Percentiles rank a stretch among this genome's conserved stretches.
These are phyloP conservation scores for Pseudorectes ferrugineus DNA, from an alignment of 2,113 vertebrate species.

Conservation along the genomic window DNA sequence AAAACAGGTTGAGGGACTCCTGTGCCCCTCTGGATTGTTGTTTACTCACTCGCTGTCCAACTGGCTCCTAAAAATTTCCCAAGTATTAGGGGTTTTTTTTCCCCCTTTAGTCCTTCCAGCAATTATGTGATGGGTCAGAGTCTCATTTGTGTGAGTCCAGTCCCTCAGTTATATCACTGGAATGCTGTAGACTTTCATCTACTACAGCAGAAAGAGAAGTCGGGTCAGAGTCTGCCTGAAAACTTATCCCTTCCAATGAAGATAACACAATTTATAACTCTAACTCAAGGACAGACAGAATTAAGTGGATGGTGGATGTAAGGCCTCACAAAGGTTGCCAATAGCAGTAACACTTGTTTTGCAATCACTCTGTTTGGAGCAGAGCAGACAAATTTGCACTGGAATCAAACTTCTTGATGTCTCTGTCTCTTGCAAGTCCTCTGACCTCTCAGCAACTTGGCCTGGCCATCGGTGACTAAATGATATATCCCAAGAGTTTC, in stretches of 20 bases:
- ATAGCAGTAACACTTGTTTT: neutral
- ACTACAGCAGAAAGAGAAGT: neutral
- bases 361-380: neutral
- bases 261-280: neutral
- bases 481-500: neutral
- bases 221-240: neutral
- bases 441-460: neutral
- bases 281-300: neutral
- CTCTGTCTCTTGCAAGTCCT: neutral
- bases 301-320: neutral
- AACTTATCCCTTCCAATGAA: neutral
- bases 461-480: neutral
- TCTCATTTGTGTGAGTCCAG: neutral
- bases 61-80: neutral
- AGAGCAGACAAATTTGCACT: neutral
- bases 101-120: neutral
- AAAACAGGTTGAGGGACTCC: neutral
- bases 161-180: neutral
- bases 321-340: neutral
- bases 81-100: rapidly evolving
- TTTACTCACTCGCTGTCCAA: neutral
- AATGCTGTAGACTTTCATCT: neutral
- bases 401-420: neutral
- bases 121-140: neutral
- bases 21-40: neutral